Base-by-base conservation (phyloP, 2,888 invertebrate genomes). In the Hofmannophila pseudospretella region DNA sequence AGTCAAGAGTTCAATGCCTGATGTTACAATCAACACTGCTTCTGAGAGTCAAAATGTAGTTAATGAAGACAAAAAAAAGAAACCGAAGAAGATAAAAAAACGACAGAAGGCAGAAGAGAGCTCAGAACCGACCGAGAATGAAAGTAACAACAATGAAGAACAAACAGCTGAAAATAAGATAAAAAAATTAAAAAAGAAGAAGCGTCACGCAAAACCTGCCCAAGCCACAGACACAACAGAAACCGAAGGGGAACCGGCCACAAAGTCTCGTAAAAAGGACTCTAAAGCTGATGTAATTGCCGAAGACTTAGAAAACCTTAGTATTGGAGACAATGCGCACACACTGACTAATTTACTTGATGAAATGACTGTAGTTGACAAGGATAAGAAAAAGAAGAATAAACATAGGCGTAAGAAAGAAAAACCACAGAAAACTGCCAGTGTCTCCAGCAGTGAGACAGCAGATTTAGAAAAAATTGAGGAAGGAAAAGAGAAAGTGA, bases 301-400 rank as follows among this genome's bases (percentile, higher is more conserved):
- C 25, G 66, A 72, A 28, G 67, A 76, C 23, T 51, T 85, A 7
- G 72, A 79, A 49, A 81, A 73, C 34, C 56, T 84, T 0, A 76
- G 61, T 16, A 76, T 82, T 23, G 85, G 79, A 8, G 80, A 84
- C 38, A 85, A 81, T 47, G 52, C 81, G 12, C 74, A 82, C 36
- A 74, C 78, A 43, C 41, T 84, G 8, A 66, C 72, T 12, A 68
- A 69, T 41, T 43, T 85, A 11, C 54, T 85, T 5, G 80, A 81
- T 35, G 78, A 79, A 54, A 82, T 85, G 82, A 57, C 61, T 1
- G 80, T 84, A n/a, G 68, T 66, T 25, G 79, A 78, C 32, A 82
- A 74, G 45, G 58, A 60, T 7, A 76, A 74, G 37, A 60, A 58
- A 26, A 76, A 73, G 45, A 73, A 67, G 39, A 50, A 61, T 1